Evolutionary conservation across 2,113 vertebrate species (phyloP), one percentile per base, ranked within the genome.

Genomic region (Catagonus wagneri): DNA sequence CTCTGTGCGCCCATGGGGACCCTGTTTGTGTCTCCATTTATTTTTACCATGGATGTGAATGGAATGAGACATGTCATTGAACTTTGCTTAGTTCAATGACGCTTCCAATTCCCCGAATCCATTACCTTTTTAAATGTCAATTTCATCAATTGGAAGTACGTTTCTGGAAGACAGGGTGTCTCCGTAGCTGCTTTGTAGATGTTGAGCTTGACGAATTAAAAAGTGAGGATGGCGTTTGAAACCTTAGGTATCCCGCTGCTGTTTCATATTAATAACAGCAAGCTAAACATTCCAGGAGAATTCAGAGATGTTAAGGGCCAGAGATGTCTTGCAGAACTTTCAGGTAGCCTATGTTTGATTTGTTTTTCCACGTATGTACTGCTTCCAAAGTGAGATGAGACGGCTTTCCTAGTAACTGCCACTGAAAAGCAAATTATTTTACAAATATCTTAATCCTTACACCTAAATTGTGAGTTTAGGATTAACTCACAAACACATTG

Each of bases 391-490:
- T 69, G 32, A 83, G 29, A 27, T 34, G 36, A 19, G 60, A 19
- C 23, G 29, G 36, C 66, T 39, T 83, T 83, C 27, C 25, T 32
- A 32, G 15, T 75, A 58, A 79, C 58, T 85, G 32, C 44, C 16
- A 50, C 32, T 71, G 83, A 92, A 90, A 60, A 88, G 56, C 27
- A 79, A n/a, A 23, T 65, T 22, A 44, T 75, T 78, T 61, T 65
- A 89, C 9, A 76, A 54, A 11, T 84, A 25, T 58, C 29, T 79
- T 74, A 61, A 63, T 91, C 39, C 19, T 89, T 52, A 91, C 9
- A 90, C 20, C 72, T 76, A 78, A 72, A 91, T 36, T 88, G 93
- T 83, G n/a, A 84, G n/a, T 61, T 71, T 84, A 54, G 22, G 36
- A 79, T 65, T 86, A 86, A 78, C 32, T 69, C 50, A 52, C 12